Evolutionary conservation across 2,888 invertebrate genomes (phyloP).

Genomic region (Caradrina clavipalpis): DNA sequence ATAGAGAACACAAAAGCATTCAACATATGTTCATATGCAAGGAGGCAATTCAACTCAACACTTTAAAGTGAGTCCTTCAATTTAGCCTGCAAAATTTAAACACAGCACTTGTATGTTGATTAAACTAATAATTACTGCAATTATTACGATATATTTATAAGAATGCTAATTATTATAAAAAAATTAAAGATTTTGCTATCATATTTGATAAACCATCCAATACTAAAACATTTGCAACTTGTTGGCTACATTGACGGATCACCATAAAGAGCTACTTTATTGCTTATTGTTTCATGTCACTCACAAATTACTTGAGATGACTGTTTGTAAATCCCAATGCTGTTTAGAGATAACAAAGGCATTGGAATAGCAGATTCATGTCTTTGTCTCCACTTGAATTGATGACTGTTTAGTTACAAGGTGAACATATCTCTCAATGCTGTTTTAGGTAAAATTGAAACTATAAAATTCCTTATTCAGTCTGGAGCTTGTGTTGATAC

Average conservation of each 20-base stretch:
- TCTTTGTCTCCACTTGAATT: conserved; percentile 15
- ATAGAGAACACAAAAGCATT: conserved; percentile 9
- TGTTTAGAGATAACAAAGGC: conserved; percentile 31
- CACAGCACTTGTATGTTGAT: too few species aligned
- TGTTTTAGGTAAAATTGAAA: conserved; percentile 90
- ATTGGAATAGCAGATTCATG: conserved; percentile 21
- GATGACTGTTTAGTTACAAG: conserved; percentile 7
- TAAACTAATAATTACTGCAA: neutral
- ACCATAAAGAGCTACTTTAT: conserved; percentile 23
- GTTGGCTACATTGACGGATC: neutral
- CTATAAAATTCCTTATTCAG: conserved; percentile 92
- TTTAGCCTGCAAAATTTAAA: too few species aligned
- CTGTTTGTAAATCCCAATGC: conserved; percentile 28
- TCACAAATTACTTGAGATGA: conserved; percentile 13
- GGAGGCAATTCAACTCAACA: conserved; percentile 23
- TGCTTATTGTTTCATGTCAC: conserved; percentile 35
- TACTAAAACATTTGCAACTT: too few species aligned
- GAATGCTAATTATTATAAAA: too few species aligned
- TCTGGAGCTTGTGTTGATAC: conserved; percentile 92
- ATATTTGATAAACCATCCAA: too few species aligned
- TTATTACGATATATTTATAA: too few species aligned
- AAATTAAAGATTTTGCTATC: too few species aligned
- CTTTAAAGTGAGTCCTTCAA: neutral
- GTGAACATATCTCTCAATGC: conserved; percentile 9
- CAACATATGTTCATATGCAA: conserved; percentile 4